phyloP scores from a whole-genome alignment of 2,797 vertebrate species.

The Halcyon leucocephala region DNA sequence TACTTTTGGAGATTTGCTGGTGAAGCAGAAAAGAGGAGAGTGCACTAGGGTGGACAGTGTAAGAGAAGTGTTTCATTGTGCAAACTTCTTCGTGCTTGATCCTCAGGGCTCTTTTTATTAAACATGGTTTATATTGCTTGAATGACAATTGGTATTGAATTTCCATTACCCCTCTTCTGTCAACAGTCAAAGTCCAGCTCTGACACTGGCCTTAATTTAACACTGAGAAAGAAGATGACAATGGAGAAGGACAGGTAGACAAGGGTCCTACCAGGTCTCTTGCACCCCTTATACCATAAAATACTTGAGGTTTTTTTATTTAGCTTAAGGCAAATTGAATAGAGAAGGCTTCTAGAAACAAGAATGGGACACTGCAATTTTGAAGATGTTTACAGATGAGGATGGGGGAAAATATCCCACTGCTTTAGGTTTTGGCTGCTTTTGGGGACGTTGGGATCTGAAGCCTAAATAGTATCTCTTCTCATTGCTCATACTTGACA shows the following conservation, averaged over 20 bases:
- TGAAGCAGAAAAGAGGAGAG: background rate
- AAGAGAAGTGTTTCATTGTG: background rate
- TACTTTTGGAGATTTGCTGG: constrained; percentile 13
- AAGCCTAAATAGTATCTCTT: background rate
- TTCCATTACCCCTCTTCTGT: background rate
- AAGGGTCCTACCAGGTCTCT: background rate
- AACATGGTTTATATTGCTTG: background rate
- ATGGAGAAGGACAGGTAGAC: background rate
- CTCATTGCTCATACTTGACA: background rate
- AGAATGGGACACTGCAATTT: background rate
- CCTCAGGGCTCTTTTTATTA: background rate
- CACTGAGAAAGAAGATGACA: background rate
- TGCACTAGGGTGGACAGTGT: background rate
- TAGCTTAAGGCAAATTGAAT: background rate
- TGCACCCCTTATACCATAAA: background rate
- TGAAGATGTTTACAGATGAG: background rate
- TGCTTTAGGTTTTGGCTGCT: background rate
- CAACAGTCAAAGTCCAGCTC: background rate
- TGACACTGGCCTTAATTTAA: background rate
- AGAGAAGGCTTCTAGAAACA: background rate
- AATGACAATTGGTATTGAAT: background rate
- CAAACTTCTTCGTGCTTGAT: background rate
- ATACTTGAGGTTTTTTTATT: background rate
- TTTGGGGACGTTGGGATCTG: background rate
- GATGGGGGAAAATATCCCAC: accelerated